Conservation (phyloP, 2,113 vertebrate genomes). For the Crotophaga sulcirostris region DNA sequence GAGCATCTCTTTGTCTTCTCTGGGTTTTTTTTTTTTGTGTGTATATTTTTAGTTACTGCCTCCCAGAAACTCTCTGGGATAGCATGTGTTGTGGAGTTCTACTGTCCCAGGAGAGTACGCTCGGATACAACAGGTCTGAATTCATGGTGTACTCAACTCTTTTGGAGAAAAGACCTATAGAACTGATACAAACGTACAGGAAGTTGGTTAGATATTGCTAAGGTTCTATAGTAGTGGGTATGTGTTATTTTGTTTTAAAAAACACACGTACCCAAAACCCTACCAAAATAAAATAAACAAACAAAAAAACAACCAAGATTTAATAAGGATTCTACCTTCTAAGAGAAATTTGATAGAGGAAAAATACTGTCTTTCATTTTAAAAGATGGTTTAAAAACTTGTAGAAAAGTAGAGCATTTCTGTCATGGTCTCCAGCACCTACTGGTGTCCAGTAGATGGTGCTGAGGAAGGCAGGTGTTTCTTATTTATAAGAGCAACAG, state of each 20-base stretch:
- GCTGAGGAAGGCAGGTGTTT: neutral
- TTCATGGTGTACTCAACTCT: neutral
- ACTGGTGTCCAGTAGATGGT: neutral
- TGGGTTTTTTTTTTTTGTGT: fast-evolving
- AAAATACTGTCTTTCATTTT: neutral
- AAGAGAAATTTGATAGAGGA: neutral
- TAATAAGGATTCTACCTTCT: neutral
- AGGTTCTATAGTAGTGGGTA: neutral
- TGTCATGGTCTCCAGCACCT: neutral
- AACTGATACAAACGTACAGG: neutral
- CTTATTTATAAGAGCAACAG: neutral
- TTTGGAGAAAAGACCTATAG: neutral
- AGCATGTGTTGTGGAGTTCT: neutral
- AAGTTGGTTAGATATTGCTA: neutral
- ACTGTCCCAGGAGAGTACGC: fast-evolving
- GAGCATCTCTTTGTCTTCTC: neutral
- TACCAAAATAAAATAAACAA: too few species aligned
- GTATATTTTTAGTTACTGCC: neutral
- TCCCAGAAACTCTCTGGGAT: neutral
- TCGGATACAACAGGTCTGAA: neutral
- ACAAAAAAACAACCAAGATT: neutral
- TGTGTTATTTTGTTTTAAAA: too few species aligned
- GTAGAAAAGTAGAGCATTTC: neutral
- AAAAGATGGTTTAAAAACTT: neutral
- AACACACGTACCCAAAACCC: neutral